Base-by-base conservation (phyloP, 2,113 vertebrate species). In the Perca schrenkii region DNA sequence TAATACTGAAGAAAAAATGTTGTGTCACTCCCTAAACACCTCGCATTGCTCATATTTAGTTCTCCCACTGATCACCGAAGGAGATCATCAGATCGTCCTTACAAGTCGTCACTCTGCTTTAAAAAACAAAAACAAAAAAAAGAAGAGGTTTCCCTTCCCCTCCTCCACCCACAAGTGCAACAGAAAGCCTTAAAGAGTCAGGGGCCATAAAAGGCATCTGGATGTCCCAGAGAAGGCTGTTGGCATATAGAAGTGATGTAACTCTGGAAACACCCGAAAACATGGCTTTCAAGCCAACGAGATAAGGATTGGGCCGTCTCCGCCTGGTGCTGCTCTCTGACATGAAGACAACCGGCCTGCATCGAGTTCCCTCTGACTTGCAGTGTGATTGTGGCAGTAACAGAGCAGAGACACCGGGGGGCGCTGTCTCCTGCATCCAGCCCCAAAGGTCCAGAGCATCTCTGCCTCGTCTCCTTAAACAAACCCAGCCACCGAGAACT, bases 211-310 rank as follows among this genome's bases (percentile, higher is more conserved):
- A 67, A 86, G 88, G 79, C 88, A 31, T 90, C 80, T 43, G 70
- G 84, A 75, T 21, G 79, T 90, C 84, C 82, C 72, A 73, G 83
- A 84, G 72, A 74, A 84, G 85, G 89, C 81, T 69, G 79, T 90
- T 92, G 92, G 90, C 91, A 92, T 87, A 50, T 80, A 78, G 53
- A 67, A 64, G 31, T 49, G 79, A 67, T 22, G 62, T 25, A 53
- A 73, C 83, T 84, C 73, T 78, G 78, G 34, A 81, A 83, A 82
- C 85, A 68, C 47, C 75, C 17, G 0, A 40, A 84, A 84, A 69
- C 78, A 78, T 88, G 91, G 88, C 84, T 90, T 90, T 87, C 73
- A 56, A 65, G 88, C 89, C 80, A 66, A 85, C 65, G 71, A 47
- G 77, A 67, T 72, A 77, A 78, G 72, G 75, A 70, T 16, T 53